Percentiles rank a stretch among this genome's conserved stretches.
These are phyloP conservation scores for Noctua comes DNA, from an alignment of 2,888 invertebrate species.

Conservation along the genomic window DNA sequence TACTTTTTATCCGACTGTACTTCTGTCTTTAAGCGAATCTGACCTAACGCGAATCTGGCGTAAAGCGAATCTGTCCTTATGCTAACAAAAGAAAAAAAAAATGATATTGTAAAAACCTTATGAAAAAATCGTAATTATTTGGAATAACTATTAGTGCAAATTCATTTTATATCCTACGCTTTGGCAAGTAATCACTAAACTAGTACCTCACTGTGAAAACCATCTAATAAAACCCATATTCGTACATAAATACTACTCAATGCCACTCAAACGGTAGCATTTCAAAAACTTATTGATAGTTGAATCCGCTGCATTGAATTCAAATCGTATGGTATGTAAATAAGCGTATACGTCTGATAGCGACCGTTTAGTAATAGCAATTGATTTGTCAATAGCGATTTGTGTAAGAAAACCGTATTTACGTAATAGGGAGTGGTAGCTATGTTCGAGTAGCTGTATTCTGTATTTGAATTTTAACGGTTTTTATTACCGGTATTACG, in stretches of 20 bases:
- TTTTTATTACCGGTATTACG: conserved; percentile 49
- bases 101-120: too few relatives aligned
- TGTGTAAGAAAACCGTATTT: conserved; percentile 49
- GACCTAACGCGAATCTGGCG: too few relatives aligned
- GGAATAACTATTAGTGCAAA: too few relatives aligned
- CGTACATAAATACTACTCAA: conserved; percentile 30
- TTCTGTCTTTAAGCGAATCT: too few relatives aligned
- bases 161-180: too few relatives aligned
- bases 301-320: conserved; percentile 60
- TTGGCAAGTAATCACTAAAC: not conserved
- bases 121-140: too few relatives aligned
- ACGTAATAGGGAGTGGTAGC: conserved; percentile 61
- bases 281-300: conserved; percentile 51
- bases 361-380: conserved; percentile 67
- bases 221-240: not conserved
- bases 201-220: not conserved
- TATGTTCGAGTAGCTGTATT: conserved; percentile 34
- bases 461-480: conserved; percentile 53
- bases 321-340: conserved; percentile 63
- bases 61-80: too few relatives aligned
- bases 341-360: conserved; percentile 56
- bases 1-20: too few relatives aligned
- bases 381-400: conserved; percentile 70
- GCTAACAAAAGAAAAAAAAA: too few relatives aligned
- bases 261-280: conserved; percentile 49